Percentiles rank a stretch among this genome's conserved stretches.
Evolutionary conservation across 2,888 invertebrate species (phyloP).

Genomic region (Bimastos eiseni): DNA sequence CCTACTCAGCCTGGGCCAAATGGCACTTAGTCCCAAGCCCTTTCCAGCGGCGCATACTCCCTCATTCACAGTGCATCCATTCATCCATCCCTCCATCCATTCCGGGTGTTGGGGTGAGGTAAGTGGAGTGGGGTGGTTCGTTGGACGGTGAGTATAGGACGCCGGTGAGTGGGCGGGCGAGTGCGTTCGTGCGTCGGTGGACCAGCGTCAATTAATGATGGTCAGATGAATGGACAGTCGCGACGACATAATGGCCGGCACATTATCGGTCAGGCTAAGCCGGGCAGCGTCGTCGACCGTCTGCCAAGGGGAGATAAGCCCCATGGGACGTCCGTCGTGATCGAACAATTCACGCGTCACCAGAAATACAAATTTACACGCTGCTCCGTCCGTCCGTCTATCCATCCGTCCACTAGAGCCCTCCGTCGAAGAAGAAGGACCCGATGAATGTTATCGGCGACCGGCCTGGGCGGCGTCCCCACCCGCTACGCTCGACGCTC

Average conservation of each 20-base stretch:
- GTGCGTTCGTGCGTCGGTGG: background rate
- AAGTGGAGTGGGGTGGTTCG: background rate
- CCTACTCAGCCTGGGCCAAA: background rate
- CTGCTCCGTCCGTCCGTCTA: background rate
- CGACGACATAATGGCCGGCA: constrained; percentile 6
- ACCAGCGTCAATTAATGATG: background rate
- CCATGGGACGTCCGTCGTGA: constrained; percentile 3
- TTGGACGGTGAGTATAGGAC: background rate
- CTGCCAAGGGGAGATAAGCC: background rate
- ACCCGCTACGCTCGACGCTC: background rate
- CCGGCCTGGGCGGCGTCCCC: constrained; percentile 3
- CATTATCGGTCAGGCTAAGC: constrained; percentile 4
- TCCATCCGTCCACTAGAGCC: too few species aligned
- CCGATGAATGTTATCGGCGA: constrained; percentile 13
- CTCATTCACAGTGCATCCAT: too few species aligned
- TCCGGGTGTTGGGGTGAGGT: background rate
- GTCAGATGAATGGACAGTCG: background rate
- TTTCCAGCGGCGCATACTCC: too few species aligned
- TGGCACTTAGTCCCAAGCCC: background rate
- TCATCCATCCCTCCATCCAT: background rate
- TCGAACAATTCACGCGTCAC: constrained; percentile 7
- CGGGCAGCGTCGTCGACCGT: constrained; percentile 6
- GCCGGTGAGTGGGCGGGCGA: background rate
- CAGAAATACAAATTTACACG: constrained; percentile 13
- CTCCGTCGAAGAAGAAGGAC: background rate